Evolutionary conservation across 2,797 vertebrate genomes (phyloP).

Genomic region (Natrix natrix): DNA sequence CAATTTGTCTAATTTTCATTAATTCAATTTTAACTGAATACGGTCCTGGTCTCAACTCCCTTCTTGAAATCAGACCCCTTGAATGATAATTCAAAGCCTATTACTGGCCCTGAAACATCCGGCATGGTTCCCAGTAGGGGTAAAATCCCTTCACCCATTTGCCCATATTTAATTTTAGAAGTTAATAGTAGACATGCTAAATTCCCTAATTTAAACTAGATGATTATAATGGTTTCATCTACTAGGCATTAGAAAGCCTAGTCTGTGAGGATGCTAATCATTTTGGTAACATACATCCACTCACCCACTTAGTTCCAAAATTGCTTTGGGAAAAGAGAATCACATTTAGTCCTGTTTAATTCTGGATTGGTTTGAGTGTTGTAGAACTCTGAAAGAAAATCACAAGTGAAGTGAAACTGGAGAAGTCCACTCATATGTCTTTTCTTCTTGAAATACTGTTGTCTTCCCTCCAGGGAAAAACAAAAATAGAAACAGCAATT

Average conservation of each 20-base stretch:
- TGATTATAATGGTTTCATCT: background rate
- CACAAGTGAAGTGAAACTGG: background rate
- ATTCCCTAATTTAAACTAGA: background rate
- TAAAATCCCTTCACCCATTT: background rate
- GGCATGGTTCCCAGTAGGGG: background rate
- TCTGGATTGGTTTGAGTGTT: background rate
- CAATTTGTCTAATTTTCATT: background rate
- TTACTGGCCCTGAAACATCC: background rate
- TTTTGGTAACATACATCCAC: background rate
- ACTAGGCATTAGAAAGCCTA: background rate
- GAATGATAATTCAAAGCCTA: background rate
- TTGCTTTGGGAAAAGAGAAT: background rate
- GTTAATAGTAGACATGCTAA: background rate
- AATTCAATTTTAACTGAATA: background rate
- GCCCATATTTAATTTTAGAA: background rate
- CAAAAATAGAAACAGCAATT: background rate
- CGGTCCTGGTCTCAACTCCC: background rate
- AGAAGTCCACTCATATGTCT: background rate
- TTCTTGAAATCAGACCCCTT: background rate
- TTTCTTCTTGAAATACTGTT: conserved; percentile 11
- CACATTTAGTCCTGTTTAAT: background rate
- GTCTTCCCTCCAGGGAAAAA: background rate
- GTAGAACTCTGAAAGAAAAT: background rate
- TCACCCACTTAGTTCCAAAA: background rate
- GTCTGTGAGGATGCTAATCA: background rate